phyloP scores from a whole-genome alignment of 2,888 invertebrate species.

The Euplagia quadripunctaria region DNA sequence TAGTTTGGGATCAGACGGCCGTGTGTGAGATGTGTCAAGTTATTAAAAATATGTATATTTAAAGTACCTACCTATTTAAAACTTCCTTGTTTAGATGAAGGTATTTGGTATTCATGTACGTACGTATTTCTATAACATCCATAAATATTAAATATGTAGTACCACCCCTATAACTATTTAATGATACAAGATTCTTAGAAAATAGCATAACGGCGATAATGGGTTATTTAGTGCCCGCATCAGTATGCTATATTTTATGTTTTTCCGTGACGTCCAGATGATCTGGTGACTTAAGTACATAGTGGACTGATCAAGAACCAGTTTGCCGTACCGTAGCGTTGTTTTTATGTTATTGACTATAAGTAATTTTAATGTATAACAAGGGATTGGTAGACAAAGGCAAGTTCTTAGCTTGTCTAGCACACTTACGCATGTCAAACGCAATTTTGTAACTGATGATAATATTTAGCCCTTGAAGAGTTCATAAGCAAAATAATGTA shows the following conservation, averaged over 20 bases:
- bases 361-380: not conserved
- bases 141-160: not conserved
- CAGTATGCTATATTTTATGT: slow-evolving; percentile 11
- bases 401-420: no score
- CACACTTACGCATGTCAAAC: no score
- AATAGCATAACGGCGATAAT: slow-evolving; percentile 1
- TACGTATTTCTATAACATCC: not conserved
- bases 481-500: not conserved
- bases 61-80: no score
- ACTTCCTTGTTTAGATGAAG: no score
- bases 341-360: not conserved
- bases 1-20: no score
- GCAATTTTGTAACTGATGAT: no score
- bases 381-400: no score
- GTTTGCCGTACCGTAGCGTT: not conserved
- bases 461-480: not conserved
- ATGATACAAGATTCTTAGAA: not conserved
- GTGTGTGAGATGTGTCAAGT: no score
- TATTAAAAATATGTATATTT: no score
- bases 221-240: slow-evolving; percentile 34
- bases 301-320: not conserved
- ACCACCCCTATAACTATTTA: slow-evolving; percentile 11
- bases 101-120: not conserved
- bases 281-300: not conserved
- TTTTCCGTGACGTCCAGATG: not conserved